Base-by-base conservation (phyloP, 2,888 invertebrate species). In the Rotaria macrura region DNA sequence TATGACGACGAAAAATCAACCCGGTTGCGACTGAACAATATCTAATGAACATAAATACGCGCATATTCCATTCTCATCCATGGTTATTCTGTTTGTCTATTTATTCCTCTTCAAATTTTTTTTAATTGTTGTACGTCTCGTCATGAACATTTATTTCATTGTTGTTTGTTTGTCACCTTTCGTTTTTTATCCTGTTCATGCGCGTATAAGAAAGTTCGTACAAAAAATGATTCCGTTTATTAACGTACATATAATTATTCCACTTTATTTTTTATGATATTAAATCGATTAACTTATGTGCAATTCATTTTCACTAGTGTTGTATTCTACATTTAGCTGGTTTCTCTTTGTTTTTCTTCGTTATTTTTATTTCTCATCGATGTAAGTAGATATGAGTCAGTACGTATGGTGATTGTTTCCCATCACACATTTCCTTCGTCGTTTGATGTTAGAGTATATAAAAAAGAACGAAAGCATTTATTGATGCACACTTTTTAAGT, bases 1-100 rank as follows among this genome's bases (percentile, higher is more conserved):
- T 93, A 94, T 99, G 90, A 97, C 96, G 93, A 95, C 97, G 92
- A 96, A 95, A 93, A 93, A 84, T 54, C 84, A 54, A 84, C 54
- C 54, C 25, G 52, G 54, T 47, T 84, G 84, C 17, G 84, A 84
- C 38, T 84, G 52, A 52, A 84, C 34, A 29, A 14, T 12, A 34
- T 20, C 5, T 14, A 20, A 7, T 65, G 14, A 34, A 29, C 65
- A 65, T 17, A 4, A 34, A 65, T 34, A 34, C 65, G 34, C 65
- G 65, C 65, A 65, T 34, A 65, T 65, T 65, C 17, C 65, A 20
- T 65, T 34, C 20, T 65, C 38, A 29, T 20, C 34, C 34, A 14
- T 34, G 29, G 34, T 65, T 65, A 29, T 65, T 65, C 65, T 65
- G 34, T 34, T 34, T 65, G 65, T 65, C 34, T 65, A 29, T 65